A percentile compares a stretch with the other conserved stretches of the same genome.
Evolutionary conservation across 2,113 vertebrate genomes (phyloP).

Genomic region (Clarias gariepinus): DNA sequence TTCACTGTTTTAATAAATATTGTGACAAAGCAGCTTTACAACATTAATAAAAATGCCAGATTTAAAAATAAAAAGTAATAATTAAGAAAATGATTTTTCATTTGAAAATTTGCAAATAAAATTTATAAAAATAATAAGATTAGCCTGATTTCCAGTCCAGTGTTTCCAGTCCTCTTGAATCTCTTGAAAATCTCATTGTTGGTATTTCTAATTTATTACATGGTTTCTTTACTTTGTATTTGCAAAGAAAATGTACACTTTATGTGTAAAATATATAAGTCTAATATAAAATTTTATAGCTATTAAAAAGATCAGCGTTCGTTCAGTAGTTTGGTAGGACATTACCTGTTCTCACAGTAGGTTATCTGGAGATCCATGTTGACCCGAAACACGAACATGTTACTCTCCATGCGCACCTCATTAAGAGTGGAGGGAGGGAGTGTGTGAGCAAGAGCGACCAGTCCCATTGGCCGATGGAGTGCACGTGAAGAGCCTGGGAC

Average conservation of each 20-base stretch:
- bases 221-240: not conserved
- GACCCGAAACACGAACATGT: conserved; percentile 89
- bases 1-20: no score
- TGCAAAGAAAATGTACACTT: not conserved
- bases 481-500: conserved; percentile 69
- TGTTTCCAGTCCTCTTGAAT: not conserved
- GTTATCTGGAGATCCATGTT: conserved; percentile 89
- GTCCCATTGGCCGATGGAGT: conserved; percentile 76
- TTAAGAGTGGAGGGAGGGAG: conserved; percentile 85
- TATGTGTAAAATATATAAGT: not conserved
- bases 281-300: not conserved
- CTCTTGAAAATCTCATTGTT: no score
- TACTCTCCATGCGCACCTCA: conserved; percentile 87
- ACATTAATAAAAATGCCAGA: not conserved
- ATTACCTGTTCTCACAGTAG: conserved; percentile 89
- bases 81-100: not conserved
- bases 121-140: no score
- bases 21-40: no score
- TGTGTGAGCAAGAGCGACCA: conserved; percentile 86
- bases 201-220: not conserved
- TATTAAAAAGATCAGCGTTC: not conserved
- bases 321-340: not conserved
- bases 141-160: no score
- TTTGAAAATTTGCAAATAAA: no score
- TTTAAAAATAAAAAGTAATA: not conserved